These are phyloP conservation scores for Pangasianodon hypophthalmus DNA, from an alignment of 2,113 vertebrate genomes.

Conservation along the genomic window DNA sequence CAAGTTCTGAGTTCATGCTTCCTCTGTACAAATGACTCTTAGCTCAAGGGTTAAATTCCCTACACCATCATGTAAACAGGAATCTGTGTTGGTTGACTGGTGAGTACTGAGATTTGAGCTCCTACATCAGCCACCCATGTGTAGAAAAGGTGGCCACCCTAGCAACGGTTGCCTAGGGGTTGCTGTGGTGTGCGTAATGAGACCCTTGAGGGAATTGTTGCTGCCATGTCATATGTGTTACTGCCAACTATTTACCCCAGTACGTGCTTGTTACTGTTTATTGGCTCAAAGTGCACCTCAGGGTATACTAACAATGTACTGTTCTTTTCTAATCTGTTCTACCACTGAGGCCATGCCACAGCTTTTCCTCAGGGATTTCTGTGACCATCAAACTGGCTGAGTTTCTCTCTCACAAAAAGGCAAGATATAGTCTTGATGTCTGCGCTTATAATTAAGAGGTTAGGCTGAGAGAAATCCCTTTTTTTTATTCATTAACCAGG, in stretches of 20 bases:
- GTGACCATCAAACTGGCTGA: neutral
- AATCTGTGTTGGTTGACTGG: neutral
- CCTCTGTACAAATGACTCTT: neutral
- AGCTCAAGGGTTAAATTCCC: neutral
- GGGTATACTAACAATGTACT: neutral
- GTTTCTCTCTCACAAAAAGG: neutral
- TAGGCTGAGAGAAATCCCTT: neutral
- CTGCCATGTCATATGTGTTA: conserved; percentile 34
- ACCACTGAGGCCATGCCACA: neutral
- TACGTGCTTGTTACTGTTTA: conserved; percentile 29
- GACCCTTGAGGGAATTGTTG: conserved; percentile 25
- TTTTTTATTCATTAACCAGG: neutral
- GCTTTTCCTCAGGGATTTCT: conserved; percentile 5
- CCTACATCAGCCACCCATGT: neutral
- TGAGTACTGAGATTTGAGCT: neutral
- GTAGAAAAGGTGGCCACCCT: conserved; percentile 25
- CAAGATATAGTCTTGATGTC: conserved; percentile 1
- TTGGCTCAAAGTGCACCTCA: conserved; percentile 31
- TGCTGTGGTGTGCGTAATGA: conserved; percentile 37
- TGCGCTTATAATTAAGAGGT: conserved; percentile 7
- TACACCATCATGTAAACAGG: neutral
- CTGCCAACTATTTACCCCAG: conserved; percentile 32
- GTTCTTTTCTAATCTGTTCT: conserved; percentile 13
- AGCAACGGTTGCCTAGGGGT: conserved; percentile 50
- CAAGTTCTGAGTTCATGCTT: neutral